Conservation (phyloP, 2,797 vertebrate species). For the Malacoraja senta region DNA sequence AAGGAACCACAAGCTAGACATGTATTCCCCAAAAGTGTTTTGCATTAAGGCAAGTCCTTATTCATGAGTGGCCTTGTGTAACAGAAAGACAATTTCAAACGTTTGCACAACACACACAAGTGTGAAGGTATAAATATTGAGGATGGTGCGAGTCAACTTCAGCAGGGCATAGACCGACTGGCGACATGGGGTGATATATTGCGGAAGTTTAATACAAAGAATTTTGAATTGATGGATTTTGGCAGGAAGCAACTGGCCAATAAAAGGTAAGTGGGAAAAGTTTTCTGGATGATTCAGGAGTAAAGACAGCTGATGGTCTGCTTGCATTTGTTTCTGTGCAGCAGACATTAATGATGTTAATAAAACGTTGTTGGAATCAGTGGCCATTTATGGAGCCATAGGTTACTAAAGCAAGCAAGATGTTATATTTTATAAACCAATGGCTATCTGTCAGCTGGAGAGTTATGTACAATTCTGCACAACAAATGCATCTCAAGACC, state of each 20-base stretch:
- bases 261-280: neutral
- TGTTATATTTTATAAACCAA: neutral
- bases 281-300: neutral
- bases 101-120: neutral
- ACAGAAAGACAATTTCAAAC: neutral
- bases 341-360: too few relatives aligned
- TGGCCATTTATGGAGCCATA: neutral
- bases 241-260: neutral
- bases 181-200: neutral
- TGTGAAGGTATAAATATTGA: too few relatives aligned
- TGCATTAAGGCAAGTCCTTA: too few relatives aligned
- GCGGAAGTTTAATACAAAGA: neutral
- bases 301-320: neutral
- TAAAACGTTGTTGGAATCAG: neutral
- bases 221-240: neutral
- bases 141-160: neutral
- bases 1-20: neutral
- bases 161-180: neutral
- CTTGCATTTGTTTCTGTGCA: neutral
- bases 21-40: neutral
- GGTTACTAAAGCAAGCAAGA: neutral
- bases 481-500: neutral
- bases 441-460: too few relatives aligned
- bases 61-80: neutral
- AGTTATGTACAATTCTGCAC: neutral